Conservation (phyloP, 2,888 invertebrate genomes). For the Lutraria lutraria region DNA sequence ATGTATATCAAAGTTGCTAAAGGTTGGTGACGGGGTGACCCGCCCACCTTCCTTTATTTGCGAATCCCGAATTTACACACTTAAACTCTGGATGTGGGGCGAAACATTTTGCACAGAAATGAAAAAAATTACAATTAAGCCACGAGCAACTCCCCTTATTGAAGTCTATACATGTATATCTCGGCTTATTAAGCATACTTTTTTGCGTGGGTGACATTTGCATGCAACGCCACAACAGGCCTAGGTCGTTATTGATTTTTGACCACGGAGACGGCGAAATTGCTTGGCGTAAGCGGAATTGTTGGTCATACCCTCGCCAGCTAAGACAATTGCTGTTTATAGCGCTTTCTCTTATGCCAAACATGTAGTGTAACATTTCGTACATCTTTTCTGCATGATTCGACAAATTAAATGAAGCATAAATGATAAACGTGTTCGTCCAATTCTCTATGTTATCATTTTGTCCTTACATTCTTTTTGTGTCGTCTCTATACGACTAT, state of each 20-base stretch:
- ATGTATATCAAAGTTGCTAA: neutral
- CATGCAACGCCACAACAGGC: slow-evolving; percentile 29
- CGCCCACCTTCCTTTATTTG: neutral
- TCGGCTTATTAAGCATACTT: neutral
- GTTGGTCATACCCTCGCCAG: slow-evolving; percentile 43
- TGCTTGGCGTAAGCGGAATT: slow-evolving; percentile 45
- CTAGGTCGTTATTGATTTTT: slow-evolving; percentile 44
- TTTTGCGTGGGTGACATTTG: neutral
- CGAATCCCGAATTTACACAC: neutral
- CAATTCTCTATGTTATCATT: slow-evolving; percentile 35
- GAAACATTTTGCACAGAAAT: slow-evolving; percentile 38
- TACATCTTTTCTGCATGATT: neutral
- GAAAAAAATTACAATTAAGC: slow-evolving; percentile 46
- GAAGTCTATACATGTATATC: slow-evolving; percentile 35
- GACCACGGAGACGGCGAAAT: slow-evolving; percentile 22
- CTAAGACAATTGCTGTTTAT: neutral
- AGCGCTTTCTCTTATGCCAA: slow-evolving; percentile 29
- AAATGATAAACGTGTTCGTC: slow-evolving; percentile 53
- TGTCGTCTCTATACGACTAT: neutral
- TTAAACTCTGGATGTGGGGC: neutral
- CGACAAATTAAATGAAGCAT: slow-evolving; percentile 28
- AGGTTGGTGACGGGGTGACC: neutral
- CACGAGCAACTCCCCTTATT: slow-evolving; percentile 47
- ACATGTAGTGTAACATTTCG: slow-evolving; percentile 49
- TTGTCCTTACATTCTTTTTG: slow-evolving; percentile 20